A percentile compares a stretch with the other conserved stretches of the same genome.
Conservation (phyloP, 2,113 vertebrate species). For the Psephotus haematonotus region DNA sequence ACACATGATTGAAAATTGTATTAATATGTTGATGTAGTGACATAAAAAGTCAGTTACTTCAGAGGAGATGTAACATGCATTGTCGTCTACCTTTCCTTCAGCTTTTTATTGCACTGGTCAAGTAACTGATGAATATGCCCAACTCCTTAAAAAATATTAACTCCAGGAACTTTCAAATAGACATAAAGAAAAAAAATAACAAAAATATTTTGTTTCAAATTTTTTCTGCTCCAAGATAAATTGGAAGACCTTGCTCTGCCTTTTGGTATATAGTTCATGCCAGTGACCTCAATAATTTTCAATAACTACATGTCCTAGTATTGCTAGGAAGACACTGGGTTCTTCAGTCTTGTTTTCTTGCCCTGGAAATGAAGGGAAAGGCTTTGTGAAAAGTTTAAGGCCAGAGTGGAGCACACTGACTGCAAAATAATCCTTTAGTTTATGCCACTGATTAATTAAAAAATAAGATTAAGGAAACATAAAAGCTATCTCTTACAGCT, state of each 20-base stretch:
- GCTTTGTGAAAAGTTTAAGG: background rate
- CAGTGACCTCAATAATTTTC: background rate
- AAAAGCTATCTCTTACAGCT: background rate
- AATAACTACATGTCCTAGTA: background rate
- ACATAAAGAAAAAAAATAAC: background rate
- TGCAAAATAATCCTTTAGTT: background rate
- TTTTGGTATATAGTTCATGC: background rate
- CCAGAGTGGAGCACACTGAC: background rate
- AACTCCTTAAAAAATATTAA: background rate
- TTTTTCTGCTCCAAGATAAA: background rate
- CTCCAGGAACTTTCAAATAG: background rate
- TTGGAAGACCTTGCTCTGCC: background rate
- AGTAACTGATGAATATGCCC: rapidly evolving
- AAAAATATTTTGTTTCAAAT: background rate
- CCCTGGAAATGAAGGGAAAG: background rate
- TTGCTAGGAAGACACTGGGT: background rate
- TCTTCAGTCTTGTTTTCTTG: background rate
- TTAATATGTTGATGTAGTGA: background rate
- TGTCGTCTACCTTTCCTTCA: background rate
- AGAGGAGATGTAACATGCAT: background rate
- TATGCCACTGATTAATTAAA: background rate
- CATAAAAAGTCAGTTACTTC: background rate
- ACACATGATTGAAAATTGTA: background rate
- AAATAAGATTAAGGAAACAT: background rate
- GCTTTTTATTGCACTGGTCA: background rate